Conservation (phyloP, 2,888 invertebrate species). For the Formica aserva region DNA sequence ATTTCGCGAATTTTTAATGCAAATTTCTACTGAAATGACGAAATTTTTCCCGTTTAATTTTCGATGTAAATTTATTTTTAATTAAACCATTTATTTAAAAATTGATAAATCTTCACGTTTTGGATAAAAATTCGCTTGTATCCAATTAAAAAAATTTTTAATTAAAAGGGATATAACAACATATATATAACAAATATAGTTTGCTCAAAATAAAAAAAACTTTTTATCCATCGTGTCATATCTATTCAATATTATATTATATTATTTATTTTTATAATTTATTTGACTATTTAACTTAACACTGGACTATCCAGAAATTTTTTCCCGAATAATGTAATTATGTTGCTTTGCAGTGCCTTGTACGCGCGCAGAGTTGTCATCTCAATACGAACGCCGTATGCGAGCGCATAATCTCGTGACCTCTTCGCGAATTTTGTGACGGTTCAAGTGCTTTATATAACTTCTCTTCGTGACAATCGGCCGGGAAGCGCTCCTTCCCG, state of each 20-base stretch:
- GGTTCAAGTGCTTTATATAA: conserved; percentile 77
- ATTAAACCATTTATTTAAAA: too few species aligned
- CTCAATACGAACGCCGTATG: conserved; percentile 7
- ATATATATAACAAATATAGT: neutral
- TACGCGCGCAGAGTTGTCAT: conserved; percentile 33
- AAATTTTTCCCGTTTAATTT: neutral
- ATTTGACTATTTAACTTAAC: neutral
- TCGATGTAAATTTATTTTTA: neutral
- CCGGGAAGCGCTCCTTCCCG: conserved; percentile 43
- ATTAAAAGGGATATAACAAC: too few species aligned
- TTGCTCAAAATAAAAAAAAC: neutral
- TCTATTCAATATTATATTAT: neutral
- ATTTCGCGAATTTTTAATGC: neutral
- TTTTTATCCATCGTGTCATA: neutral
- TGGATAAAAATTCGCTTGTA: neutral
- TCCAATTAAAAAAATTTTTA: too few species aligned
- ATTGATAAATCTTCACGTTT: neutral
- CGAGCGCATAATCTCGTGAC: conserved; percentile 21
- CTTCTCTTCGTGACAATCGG: conserved; percentile 77
- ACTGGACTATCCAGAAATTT: neutral
- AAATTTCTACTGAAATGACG: neutral
- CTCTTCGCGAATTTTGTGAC: conserved; percentile 39
- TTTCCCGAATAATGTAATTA: conserved; percentile 8
- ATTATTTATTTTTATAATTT: conserved; percentile 2
- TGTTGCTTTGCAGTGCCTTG: conserved; percentile 58